Evolutionary conservation across 2,797 vertebrate genomes (phyloP).

Genomic region (Vipera ursinii): DNA sequence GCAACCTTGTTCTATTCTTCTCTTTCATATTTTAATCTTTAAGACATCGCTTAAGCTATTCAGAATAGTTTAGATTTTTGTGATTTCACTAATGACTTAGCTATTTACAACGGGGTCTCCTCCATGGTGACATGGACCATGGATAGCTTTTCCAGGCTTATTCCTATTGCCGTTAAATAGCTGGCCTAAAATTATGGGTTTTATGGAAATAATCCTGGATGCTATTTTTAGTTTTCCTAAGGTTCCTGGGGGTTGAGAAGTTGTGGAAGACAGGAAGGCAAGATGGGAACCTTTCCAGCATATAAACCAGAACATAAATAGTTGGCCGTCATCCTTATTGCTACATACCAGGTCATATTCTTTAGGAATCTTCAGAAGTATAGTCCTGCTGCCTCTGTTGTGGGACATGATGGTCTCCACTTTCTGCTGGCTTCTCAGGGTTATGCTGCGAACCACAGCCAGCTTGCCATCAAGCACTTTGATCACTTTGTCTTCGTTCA

Average conservation of each 20-base stretch:
- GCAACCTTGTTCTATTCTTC: not conserved
- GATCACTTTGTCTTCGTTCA: slow-evolving; percentile 77
- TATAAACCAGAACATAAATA: not conserved
- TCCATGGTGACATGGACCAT: too few species aligned
- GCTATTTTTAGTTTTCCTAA: not conserved
- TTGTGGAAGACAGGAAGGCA: not conserved
- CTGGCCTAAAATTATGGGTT: not conserved
- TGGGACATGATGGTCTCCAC: slow-evolving; percentile 81
- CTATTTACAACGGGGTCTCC: too few species aligned
- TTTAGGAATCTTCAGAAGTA: slow-evolving; percentile 88
- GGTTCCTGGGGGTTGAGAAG: not conserved
- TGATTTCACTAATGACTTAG: not conserved
- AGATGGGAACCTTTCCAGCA: not conserved
- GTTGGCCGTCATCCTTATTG: fast-evolving
- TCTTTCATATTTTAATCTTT: not conserved
- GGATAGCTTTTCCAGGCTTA: not conserved
- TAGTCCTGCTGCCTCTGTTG: slow-evolving; percentile 73
- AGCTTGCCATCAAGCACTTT: slow-evolving; percentile 77
- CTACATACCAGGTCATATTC: slow-evolving; percentile 88
- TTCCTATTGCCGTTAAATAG: not conserved
- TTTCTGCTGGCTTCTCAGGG: slow-evolving; percentile 68
- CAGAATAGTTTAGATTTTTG: not conserved
- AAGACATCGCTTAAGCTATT: not conserved
- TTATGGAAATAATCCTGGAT: not conserved
- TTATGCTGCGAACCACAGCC: slow-evolving; percentile 75